phyloP scores from a whole-genome alignment of 1,140 invertebrate genomes.

The Hyles euphorbiae region DNA sequence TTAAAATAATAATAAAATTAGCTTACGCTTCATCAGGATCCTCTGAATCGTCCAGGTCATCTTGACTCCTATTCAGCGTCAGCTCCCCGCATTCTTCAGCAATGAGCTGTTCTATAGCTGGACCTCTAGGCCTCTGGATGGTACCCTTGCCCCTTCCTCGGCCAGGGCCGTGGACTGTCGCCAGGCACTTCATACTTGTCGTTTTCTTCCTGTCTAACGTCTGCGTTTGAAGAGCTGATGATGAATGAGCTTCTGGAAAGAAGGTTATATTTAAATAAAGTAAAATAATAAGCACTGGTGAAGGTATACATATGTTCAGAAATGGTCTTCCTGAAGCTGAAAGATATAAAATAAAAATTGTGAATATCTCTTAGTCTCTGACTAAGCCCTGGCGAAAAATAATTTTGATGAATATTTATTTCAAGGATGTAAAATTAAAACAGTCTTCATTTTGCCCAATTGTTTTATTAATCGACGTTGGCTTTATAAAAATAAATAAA shows the following conservation, averaged over 20 bases:
- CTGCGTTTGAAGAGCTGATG: slow-evolving; percentile 59
- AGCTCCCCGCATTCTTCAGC: slow-evolving; percentile 64
- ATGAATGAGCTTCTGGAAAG: slow-evolving; percentile 55
- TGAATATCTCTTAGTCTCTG: no score
- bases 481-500: no score
- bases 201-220: slow-evolving; percentile 58
- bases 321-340: no score
- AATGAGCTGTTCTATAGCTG: slow-evolving; percentile 61
- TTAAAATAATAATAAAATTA: slow-evolving; percentile 1
- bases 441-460: no score
- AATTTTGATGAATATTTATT: no score
- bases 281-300: no score
- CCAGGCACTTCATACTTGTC: slow-evolving; percentile 46
- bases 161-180: slow-evolving; percentile 52
- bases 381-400: no score
- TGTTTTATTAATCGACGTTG: no score
- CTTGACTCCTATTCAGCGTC: slow-evolving; percentile 50
- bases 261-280: slow-evolving; percentile 4
- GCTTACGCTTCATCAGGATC: slow-evolving; percentile 64
- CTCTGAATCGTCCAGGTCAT: slow-evolving; percentile 62
- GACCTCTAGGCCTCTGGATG: slow-evolving; percentile 52
- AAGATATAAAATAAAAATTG: no score
- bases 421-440: no score
- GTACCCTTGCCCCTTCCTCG: slow-evolving; percentile 40
- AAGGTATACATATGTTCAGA: no score